Base-by-base conservation (phyloP, 2,113 vertebrate species). In the Xenus cinereus region DNA sequence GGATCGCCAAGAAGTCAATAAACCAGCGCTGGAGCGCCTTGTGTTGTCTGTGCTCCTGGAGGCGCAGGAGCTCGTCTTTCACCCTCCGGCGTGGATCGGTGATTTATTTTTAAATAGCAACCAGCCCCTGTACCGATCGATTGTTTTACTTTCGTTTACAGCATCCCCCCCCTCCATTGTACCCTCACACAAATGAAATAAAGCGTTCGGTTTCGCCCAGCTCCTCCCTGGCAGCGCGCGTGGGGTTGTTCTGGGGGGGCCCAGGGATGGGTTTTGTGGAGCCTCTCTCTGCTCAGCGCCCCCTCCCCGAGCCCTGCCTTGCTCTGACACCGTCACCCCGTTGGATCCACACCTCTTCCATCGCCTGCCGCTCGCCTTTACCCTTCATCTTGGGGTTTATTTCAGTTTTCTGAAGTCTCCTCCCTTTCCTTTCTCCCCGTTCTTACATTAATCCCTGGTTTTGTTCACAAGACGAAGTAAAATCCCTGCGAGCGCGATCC, bases 311-410 rank as follows among this genome's bases (percentile, higher is more conserved):
- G 72, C 46, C 1, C 10, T 1, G 7, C 63, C 30, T 4, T 9
- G 48, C n/a, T 10, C 57, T 50, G 23, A 6, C 37, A 1, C 46
- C 4, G 0, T 12, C n/a, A 10, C 4, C 27, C 30, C 41, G 1
- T 7, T 6, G 3, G 17, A 22, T 3, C 24, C 20, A 5, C 32
- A 0, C 35, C 37, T 30, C 30, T 14, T 33, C 39, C 23, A 0
- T 2, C 30, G 27, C 62, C 26, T 15, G 1, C 28, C 35, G 46
- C 57, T 68, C 35, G 1, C 50, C 59, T 46, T 62, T 26, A 5
- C 28, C 6, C 7, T 0, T 23, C 18, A 3, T 12, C 41, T 48
- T 17, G 1, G 51, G n/a, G 26, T 28, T 63, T 26, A 26, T 53
- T 74, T 48, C 11, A 5, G 1, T 53, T 67, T 78, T 28, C 56